Base-by-base conservation (phyloP, 2,888 invertebrate genomes). In the Sphaeridia pumilis region DNA sequence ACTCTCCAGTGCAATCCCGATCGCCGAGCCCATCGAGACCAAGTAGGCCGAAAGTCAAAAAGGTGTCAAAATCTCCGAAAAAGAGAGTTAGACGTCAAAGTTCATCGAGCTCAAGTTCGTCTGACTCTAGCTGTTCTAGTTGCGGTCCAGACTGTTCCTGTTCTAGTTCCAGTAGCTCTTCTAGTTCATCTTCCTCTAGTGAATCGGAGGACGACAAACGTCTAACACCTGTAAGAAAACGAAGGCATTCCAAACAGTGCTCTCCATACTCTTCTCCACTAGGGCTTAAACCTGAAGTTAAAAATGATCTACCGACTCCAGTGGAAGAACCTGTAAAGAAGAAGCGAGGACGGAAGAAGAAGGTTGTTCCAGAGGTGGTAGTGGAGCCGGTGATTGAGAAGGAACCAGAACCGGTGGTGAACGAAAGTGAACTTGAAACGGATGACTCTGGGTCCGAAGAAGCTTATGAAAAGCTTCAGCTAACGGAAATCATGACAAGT, bases 61-160 rank as follows among this genome's bases (percentile, higher is more conserved):
- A n/a, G n/a, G n/a, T n/a, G n/a, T n/a, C n/a, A n/a, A n/a, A n/a
- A n/a, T n/a, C n/a, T n/a, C n/a, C n/a, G n/a, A n/a, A n/a, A n/a
- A n/a, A n/a, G n/a, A 42, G 27, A 14, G 47, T 43, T 24, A 46
- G 47, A 28, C 75, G 65, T 70, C 72, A 58, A 73, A 73, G 70
- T 21, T 83, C 84, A 1, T 83, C 84, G 0, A 84, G 83, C 66
- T 81, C 57, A 20, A 60, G 60, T 48, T 55, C 51, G 64, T 83
- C 82, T 58, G 80, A 78, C 63, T 83, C 85, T 1, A 77, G 76
- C 1, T 84, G 82, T 67, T 87, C 87, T 67, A 83, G 84, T 0
- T 87, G 87, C 67, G 84, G 84, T 2, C 81, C 84, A 1, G 86
- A 87, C 67, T 87, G 87, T 66, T 86, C 85, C 59, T 87, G 87